Evolutionary conservation across 2,888 invertebrate genomes (phyloP).

Genomic region (Trisateles emortualis): DNA sequence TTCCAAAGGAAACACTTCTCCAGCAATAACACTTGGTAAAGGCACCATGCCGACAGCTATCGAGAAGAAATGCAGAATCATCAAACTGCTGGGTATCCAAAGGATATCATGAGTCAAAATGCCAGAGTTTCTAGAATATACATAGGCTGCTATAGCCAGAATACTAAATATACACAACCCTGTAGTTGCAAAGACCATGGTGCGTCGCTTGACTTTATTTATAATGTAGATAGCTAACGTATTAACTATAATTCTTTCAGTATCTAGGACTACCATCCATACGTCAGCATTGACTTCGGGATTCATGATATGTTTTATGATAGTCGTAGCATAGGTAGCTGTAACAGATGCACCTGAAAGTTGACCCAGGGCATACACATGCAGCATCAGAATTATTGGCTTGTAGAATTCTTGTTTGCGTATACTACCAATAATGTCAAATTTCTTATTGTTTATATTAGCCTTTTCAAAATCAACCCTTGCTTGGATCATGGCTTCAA

Average conservation of each 20-base stretch:
- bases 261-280: conserved; percentile 88
- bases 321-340: conserved; percentile 88
- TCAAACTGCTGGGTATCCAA: conserved; percentile 78
- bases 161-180: conserved; percentile 85
- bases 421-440: conserved; percentile 47
- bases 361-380: conserved; percentile 88
- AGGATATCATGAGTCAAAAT: conserved; percentile 62
- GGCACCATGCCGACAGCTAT: conserved; percentile 87
- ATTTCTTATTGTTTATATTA: conserved; percentile 30
- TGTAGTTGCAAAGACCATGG: conserved; percentile 87
- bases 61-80: conserved; percentile 84
- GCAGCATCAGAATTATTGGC: conserved; percentile 86
- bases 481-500: conserved; percentile 66
- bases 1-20: conserved; percentile 89
- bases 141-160: conserved; percentile 77
- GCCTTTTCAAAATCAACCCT: conserved; percentile 56
- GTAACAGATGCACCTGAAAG: conserved; percentile 89
- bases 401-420: conserved; percentile 81
- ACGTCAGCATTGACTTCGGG: conserved; percentile 86
- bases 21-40: conserved; percentile 89
- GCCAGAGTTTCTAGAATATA: conserved; percentile 60
- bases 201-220: conserved; percentile 86
- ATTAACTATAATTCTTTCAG: conserved; percentile 87
- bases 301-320: conserved; percentile 86
- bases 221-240: conserved; percentile 86